Conservation (phyloP, 2,888 invertebrate genomes). For the Microplitis manilae region DNA sequence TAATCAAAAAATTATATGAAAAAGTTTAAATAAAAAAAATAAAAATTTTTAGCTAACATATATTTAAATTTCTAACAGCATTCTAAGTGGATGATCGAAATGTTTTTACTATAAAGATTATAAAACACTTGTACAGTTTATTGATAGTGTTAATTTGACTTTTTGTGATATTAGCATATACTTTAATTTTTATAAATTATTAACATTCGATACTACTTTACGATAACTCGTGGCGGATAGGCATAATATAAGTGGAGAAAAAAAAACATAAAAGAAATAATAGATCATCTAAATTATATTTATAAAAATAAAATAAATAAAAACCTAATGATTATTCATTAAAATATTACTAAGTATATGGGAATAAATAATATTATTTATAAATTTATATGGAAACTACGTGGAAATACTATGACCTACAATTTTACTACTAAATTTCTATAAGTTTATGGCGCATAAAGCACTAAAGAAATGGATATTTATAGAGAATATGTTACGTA, state of each 20-base stretch:
- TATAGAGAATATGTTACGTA: not conserved
- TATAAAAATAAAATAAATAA: not conserved
- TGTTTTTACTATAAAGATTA: not conserved
- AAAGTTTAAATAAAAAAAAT: not conserved
- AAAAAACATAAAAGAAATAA: not conserved
- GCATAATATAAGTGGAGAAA: constrained; percentile 30
- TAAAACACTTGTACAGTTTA: not conserved
- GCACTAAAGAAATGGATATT: constrained; percentile 16
- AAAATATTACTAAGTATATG: not conserved
- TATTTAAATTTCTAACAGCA: no score
- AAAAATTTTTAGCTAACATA: not conserved
- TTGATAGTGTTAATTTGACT: not conserved
- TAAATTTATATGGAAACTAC: not conserved
- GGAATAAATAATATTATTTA: not conserved
- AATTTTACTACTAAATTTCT: constrained; percentile 12
- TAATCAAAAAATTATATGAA: not conserved
- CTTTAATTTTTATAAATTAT: not conserved
- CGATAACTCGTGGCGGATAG: constrained; percentile 47
- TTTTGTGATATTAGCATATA: not conserved
- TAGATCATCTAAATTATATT: not conserved
- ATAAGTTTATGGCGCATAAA: constrained; percentile 14
- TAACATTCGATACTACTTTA: constrained; percentile 19
- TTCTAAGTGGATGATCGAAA: not conserved
- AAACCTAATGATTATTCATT: not conserved
- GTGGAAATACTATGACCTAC: not conserved